phyloP scores from a whole-genome alignment of 1,140 invertebrate genomes.

The Leptinotarsa texana region DNA sequence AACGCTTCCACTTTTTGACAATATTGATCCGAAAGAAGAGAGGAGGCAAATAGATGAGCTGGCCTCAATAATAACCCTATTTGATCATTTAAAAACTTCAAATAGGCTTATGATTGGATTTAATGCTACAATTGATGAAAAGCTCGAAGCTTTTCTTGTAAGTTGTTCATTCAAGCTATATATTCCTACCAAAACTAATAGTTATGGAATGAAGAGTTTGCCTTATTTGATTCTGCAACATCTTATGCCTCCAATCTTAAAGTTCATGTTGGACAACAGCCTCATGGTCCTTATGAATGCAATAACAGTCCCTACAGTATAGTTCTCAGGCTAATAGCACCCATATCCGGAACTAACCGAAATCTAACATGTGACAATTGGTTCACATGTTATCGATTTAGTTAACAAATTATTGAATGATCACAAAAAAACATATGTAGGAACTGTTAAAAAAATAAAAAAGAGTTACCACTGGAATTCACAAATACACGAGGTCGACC shows the following conservation, averaged over 20 bases:
- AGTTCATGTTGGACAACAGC: conserved; percentile 45
- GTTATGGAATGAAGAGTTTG: too few relatives aligned
- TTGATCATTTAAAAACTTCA: too few relatives aligned
- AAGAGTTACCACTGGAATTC: conserved; percentile 11
- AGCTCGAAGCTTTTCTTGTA: neutral
- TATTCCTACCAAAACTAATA: neutral
- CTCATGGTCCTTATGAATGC: conserved; percentile 35
- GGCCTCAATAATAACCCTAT: neutral
- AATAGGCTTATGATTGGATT: too few relatives aligned
- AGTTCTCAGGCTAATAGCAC: conserved; percentile 44
- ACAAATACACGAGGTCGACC: neutral
- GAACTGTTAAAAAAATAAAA: conserved; percentile 46
- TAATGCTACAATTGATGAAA: conserved; percentile 11
- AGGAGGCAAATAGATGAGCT: neutral
- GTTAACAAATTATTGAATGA: conserved; percentile 26
- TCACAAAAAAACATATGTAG: conserved; percentile 47
- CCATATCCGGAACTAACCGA: conserved; percentile 39
- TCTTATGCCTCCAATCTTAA: neutral
- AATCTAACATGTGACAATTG: conserved; percentile 49
- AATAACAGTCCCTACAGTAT: conserved; percentile 37
- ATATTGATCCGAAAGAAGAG: neutral
- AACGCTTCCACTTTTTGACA: conserved; percentile 8
- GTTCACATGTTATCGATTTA: conserved; percentile 45
- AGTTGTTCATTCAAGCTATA: neutral
- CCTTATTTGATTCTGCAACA: too few relatives aligned